A percentile compares a stretch with the other conserved stretches of the same genome.
phyloP scores from a whole-genome alignment of 2,113 vertebrate genomes.

The Ceyx margarethae region DNA sequence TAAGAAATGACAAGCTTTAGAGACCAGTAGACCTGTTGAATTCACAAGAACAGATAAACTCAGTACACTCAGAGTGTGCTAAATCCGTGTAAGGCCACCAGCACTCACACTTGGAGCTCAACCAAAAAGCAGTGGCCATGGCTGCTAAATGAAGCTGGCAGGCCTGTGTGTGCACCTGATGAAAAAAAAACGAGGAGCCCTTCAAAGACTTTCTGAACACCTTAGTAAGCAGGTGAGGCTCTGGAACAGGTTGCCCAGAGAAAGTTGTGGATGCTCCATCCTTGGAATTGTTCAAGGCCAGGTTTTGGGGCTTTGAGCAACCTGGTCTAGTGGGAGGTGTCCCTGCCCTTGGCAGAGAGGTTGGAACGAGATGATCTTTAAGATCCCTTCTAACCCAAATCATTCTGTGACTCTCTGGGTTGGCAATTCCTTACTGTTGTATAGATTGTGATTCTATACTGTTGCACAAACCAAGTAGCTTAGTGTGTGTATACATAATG shows the following conservation, averaged over 20 bases:
- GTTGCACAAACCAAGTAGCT: too few relatives aligned
- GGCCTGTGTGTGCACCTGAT: neutral
- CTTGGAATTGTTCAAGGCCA: neutral
- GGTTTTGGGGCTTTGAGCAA: neutral
- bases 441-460: too few relatives aligned
- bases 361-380: neutral
- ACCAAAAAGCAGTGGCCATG: neutral
- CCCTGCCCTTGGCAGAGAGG: neutral
- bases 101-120: accelerated
- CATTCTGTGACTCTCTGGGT: neutral
- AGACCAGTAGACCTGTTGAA: neutral
- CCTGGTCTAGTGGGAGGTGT: neutral
- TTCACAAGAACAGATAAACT: neutral
- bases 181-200: neutral
- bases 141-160: neutral
- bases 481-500: accelerated
- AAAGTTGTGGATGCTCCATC: neutral
- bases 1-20: neutral
- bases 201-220: neutral
- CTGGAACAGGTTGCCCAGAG: neutral
- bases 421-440: neutral
- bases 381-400: neutral
- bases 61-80: neutral
- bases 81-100: neutral
- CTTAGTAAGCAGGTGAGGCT: neutral